Evolutionary conservation across 2,113 vertebrate genomes (phyloP).

Genomic region (Pavo muticus): DNA sequence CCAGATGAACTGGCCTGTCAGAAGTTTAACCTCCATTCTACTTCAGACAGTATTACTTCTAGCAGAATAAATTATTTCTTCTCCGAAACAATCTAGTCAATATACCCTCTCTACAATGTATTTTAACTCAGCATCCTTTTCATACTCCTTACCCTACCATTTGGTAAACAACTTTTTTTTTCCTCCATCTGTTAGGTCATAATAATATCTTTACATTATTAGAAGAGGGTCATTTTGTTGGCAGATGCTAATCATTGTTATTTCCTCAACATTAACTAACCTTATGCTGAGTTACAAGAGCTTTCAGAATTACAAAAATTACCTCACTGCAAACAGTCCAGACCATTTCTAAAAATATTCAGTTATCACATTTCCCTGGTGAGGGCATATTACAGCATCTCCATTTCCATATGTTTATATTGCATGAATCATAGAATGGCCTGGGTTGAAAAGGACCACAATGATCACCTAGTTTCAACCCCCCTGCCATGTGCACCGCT

Average conservation of each 20-base stretch:
- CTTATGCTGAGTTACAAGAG: neutral
- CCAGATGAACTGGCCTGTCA: neutral
- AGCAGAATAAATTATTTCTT: neutral
- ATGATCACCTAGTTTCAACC: no score
- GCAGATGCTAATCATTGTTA: neutral
- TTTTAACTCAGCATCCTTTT: neutral
- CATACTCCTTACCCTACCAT: neutral
- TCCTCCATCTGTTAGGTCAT: neutral
- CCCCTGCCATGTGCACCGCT: no score
- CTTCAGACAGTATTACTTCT: neutral
- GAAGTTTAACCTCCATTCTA: neutral
- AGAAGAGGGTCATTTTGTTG: neutral
- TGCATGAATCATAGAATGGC: neutral
- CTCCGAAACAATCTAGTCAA: neutral
- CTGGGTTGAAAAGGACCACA: no score
- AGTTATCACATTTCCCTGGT: neutral
- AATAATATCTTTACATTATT: neutral
- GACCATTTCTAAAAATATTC: neutral
- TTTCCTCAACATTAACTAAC: neutral
- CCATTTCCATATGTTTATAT: neutral
- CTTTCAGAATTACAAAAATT: neutral
- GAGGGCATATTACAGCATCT: neutral
- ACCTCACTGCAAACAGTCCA: neutral
- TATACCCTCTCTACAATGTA: neutral
- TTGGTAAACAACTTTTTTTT: neutral